Evolutionary conservation across 1,140 invertebrate species (phyloP), one percentile per base, ranked within the genome.

Genomic region (Hyles euphorbiae): DNA sequence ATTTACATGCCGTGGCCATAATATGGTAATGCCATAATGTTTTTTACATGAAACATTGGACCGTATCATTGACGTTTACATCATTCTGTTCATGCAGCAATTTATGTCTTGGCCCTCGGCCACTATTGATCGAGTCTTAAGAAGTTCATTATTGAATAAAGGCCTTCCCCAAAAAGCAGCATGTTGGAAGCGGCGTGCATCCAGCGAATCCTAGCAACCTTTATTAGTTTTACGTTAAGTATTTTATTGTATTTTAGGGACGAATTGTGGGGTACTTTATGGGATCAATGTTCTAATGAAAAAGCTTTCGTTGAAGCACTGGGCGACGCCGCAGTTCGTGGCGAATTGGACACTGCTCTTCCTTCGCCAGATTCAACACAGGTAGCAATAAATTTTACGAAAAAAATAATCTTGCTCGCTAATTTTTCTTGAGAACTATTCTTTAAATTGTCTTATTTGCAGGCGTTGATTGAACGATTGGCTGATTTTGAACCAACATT

Each of bases 251-350:
- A 49, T 76, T 81, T 56, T 56, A 88, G 85, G 9, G 76, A 85
- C 5, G 83, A 87, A 54, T 54, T 88, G 32, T 88, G 83, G 81
- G 63, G 65, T 52, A 66, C 56, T 36, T 60, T 87, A 52, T 88
- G 86, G 86, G 86, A 88, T 53, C 73, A 78, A 45, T 81, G 83
- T 63, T 78, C 74, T 1, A 51, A 54, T 34, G 77, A 83, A 65
- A 72, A 72, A 22, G 74, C 75, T 12, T 87, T 88, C 50, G 83
- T 88, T 5, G 86, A 88, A 58, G 83, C 86, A 3, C 46, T 88
- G 33, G 83, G 82, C 0, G 86, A 86, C 9, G 83, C 86, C 0
- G 73, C 69, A 7, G 83, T 83, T 4, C 77, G 83, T 2, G 83
- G 83, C 1, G 81, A 85, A 34, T 61, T 86, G 0, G 63, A 72